Evolutionary conservation across 2,797 vertebrate genomes (phyloP).

Genomic region (Amphiprion clarkii): DNA sequence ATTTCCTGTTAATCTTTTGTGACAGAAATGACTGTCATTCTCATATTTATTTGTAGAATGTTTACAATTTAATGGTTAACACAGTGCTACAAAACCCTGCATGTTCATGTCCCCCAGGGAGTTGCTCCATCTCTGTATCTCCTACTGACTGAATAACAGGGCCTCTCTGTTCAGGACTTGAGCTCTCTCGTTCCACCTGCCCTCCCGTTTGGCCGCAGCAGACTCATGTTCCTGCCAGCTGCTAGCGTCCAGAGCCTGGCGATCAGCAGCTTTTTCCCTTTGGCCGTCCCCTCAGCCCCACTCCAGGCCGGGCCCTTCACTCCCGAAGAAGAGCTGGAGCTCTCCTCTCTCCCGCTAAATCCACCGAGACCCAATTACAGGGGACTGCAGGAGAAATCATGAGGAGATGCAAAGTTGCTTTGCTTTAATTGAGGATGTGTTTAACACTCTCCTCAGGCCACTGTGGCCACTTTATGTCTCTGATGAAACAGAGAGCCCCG

Average conservation of each 20-base stretch:
- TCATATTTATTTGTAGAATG: background rate
- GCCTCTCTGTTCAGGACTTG: slow-evolving; percentile 24
- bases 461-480: slow-evolving; percentile 69
- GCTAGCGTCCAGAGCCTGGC: slow-evolving; percentile 23
- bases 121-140: slow-evolving; percentile 4
- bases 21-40: background rate
- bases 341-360: slow-evolving; percentile 59
- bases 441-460: slow-evolving; percentile 78
- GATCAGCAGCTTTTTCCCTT: slow-evolving; percentile 30
- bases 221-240: slow-evolving; percentile 36
- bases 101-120: background rate
- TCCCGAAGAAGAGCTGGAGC: slow-evolving; percentile 34
- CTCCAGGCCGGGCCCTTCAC: slow-evolving; percentile 57
- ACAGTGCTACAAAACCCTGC: background rate
- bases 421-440: slow-evolving; percentile 83
- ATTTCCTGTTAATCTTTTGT: background rate
- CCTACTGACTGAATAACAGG: slow-evolving; percentile 6
- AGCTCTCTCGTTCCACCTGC: slow-evolving; percentile 35
- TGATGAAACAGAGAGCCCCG: slow-evolving; percentile 70
- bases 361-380: slow-evolving; percentile 86
- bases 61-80: background rate
- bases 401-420: slow-evolving; percentile 78
- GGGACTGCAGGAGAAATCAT: slow-evolving; percentile 68
- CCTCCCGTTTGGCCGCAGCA: slow-evolving; percentile 41
- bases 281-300: slow-evolving; percentile 39